Percentiles rank a stretch among this genome's conserved stretches.
Conservation (phyloP, 1,140 invertebrate genomes). For the Cydia splendana region DNA sequence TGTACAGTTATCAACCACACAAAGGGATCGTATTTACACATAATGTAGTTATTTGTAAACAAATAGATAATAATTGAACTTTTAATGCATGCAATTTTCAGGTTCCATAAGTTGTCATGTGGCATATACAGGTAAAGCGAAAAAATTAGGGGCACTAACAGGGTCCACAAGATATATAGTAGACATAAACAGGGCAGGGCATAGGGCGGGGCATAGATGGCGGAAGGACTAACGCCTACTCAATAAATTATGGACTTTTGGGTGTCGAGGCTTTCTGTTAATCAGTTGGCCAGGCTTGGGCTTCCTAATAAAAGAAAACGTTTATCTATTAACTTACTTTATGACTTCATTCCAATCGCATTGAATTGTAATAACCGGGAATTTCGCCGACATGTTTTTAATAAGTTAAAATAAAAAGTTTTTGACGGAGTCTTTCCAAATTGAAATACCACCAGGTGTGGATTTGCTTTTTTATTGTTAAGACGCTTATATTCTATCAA, state of each 20-base stretch:
- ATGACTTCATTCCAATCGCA: slow-evolving; percentile 76
- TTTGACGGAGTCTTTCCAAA: background rate
- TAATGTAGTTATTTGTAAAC: slow-evolving; percentile 29
- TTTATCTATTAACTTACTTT: slow-evolving; percentile 46
- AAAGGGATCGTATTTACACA: slow-evolving; percentile 15
- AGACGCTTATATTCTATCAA: background rate
- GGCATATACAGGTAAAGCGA: background rate
- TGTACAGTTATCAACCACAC: too few relatives aligned
- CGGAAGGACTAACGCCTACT: slow-evolving; percentile 23
- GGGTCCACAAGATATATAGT: background rate
- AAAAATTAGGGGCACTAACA: background rate
- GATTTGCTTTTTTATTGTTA: background rate
- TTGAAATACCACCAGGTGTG: background rate
- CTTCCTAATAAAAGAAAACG: background rate
- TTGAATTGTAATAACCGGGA: slow-evolving; percentile 73
- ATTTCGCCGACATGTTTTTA: slow-evolving; percentile 30
- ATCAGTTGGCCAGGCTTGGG: background rate
- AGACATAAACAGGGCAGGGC: background rate
- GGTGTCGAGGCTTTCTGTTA: background rate
- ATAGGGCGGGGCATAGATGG: background rate
- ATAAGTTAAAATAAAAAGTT: background rate
- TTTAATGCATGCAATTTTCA: slow-evolving; percentile 12
- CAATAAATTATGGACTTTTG: background rate
- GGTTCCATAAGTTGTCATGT: background rate
- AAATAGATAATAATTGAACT: background rate